phyloP scores from a whole-genome alignment of 2,797 vertebrate genomes.

The Natrix natrix region DNA sequence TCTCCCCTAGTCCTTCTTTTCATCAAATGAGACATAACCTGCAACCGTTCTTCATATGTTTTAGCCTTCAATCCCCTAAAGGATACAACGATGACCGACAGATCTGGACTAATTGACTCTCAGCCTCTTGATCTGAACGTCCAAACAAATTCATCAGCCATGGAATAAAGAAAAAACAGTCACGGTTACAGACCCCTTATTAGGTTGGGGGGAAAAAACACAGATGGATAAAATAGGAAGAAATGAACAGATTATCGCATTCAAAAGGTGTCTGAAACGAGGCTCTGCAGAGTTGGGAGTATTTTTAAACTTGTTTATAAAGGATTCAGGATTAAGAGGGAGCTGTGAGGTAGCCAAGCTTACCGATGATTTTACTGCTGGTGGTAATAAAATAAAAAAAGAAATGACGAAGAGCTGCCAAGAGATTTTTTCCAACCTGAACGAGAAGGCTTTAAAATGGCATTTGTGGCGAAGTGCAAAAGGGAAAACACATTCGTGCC shows the following conservation, averaged over 20 bases:
- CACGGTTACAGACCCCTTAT: background rate
- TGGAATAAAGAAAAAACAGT: background rate
- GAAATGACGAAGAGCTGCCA: background rate
- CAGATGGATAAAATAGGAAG: background rate
- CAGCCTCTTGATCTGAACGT: background rate
- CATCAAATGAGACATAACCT: background rate
- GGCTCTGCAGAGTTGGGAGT: background rate
- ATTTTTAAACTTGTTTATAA: background rate
- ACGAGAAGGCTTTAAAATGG: background rate
- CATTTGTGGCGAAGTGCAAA: background rate
- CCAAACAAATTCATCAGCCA: background rate
- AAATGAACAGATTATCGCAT: background rate
- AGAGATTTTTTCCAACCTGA: background rate
- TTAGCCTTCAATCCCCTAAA: background rate
- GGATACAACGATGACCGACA: background rate
- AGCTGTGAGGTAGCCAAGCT: background rate
- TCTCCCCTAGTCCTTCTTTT: background rate
- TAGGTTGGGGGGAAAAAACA: fast-evolving
- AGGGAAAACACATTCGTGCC: background rate
- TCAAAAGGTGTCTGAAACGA: background rate
- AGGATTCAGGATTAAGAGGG: background rate
- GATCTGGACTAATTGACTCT: background rate
- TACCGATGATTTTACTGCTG: background rate
- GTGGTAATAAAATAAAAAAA: background rate
- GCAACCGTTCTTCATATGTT: background rate